These are phyloP conservation scores for Xenopus petersii DNA, from an alignment of 2,797 vertebrate genomes.

Conservation along the genomic window DNA sequence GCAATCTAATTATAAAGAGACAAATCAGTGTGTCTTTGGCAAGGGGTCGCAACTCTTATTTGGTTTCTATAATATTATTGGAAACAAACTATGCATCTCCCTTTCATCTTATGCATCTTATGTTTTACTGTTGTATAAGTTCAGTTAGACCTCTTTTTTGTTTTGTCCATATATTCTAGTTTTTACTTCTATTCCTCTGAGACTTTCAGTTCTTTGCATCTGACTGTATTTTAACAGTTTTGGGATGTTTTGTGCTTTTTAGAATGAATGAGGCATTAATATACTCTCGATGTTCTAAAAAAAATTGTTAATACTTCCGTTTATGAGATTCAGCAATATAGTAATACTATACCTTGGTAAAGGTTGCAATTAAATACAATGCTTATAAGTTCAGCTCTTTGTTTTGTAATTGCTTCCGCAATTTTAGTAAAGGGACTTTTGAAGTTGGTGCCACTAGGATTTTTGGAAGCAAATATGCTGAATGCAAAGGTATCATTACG, in stretches of 20 bases:
- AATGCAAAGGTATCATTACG: constrained; percentile 29
- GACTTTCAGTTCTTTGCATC: background rate
- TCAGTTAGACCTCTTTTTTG: background rate
- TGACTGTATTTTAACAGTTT: background rate
- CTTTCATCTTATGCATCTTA: background rate
- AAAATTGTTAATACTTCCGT: constrained; percentile 35
- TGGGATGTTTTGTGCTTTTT: background rate
- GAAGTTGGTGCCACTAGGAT: constrained; percentile 29
- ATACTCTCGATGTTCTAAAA: constrained; percentile 5
- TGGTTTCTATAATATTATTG: no score
- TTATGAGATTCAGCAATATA: constrained; percentile 22
- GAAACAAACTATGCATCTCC: no score
- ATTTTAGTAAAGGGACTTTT: constrained; percentile 24
- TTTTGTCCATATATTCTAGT: background rate
- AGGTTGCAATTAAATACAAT: constrained; percentile 36
- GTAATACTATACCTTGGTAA: constrained; percentile 31
- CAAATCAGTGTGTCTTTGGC: no score
- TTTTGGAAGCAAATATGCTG: constrained; percentile 13
- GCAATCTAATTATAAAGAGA: no score
- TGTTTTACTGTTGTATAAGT: background rate
- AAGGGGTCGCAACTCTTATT: no score
- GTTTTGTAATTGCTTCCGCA: constrained; percentile 34
- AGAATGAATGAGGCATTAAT: background rate
- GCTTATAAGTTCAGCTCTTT: constrained; percentile 24
- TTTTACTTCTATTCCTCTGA: background rate